Percentiles rank a stretch among this genome's conserved stretches.
phyloP scores from a whole-genome alignment of 1,140 invertebrate species.

The Lanistes nyassanus region DNA sequence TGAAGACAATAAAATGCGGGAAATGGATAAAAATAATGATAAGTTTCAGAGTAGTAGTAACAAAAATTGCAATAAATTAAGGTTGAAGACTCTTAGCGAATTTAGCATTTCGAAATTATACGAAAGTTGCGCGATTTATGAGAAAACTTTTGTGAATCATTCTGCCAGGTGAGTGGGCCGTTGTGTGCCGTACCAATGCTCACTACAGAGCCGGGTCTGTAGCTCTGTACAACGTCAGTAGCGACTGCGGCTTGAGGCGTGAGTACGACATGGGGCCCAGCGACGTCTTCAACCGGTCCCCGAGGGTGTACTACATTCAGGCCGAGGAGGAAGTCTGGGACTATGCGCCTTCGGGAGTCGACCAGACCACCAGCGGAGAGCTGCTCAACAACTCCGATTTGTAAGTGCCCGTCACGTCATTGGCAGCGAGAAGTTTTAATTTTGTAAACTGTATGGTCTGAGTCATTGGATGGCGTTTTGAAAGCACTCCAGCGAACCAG shows the following conservation, averaged over 20 bases:
- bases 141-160: not conserved
- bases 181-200: slow-evolving; percentile 43
- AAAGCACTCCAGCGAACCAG: too few relatives aligned
- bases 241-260: slow-evolving; percentile 27
- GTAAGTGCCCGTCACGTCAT: slow-evolving; percentile 13
- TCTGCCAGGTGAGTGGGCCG: slow-evolving; percentile 41
- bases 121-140: not conserved
- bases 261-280: slow-evolving; percentile 29
- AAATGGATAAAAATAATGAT: not conserved
- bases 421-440: too few relatives aligned
- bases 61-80: not conserved
- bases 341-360: slow-evolving; percentile 50
- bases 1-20: not conserved
- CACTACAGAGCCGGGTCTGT: slow-evolving; percentile 44
- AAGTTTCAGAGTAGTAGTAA: not conserved
- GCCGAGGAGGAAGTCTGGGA: slow-evolving; percentile 58
- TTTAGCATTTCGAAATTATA: too few relatives aligned
- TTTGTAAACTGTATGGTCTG: too few relatives aligned
- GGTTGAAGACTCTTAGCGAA: too few relatives aligned
- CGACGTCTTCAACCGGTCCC: slow-evolving; percentile 24
- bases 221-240: slow-evolving; percentile 37
- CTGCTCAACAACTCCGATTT: not conserved
- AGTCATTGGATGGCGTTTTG: too few relatives aligned
- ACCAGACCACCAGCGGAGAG: slow-evolving; percentile 27
- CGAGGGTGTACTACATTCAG: slow-evolving; percentile 46